phyloP scores from a whole-genome alignment of 2,113 vertebrate species.

The Kobus ellipsiprymnus region DNA sequence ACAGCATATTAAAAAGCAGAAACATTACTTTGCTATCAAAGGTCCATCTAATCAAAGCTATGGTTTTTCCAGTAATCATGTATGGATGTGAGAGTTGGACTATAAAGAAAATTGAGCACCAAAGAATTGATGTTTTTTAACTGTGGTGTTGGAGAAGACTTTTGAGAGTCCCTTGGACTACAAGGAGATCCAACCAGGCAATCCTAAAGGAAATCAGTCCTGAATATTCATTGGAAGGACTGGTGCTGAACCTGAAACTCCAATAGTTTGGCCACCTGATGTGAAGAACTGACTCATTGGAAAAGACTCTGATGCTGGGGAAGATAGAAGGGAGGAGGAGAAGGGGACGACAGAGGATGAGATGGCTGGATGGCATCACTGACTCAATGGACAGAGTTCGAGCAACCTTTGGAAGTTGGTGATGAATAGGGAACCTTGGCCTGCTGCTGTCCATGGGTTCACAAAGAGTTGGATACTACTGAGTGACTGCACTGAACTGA shows the following conservation, averaged over 20 bases:
- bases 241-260: background rate
- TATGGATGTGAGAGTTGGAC: background rate
- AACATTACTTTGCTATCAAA: background rate
- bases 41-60: background rate
- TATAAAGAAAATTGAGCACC: background rate
- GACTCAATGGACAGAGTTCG: background rate
- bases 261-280: background rate
- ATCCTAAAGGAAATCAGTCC: background rate
- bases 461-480: background rate
- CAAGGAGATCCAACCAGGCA: background rate
- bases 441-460: background rate
- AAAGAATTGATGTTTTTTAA: background rate
- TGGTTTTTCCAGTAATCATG: background rate
- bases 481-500: background rate
- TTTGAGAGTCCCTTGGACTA: background rate
- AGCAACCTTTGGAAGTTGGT: background rate
- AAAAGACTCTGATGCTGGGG: background rate
- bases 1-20: background rate
- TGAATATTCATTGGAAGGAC: background rate
- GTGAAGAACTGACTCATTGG: background rate
- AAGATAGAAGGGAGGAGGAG: background rate
- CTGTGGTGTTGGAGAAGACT: background rate
- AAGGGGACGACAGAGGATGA: background rate
- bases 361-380: background rate
- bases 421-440: background rate